These are phyloP conservation scores for Cryptocephalus moraei DNA, from an alignment of 2,888 invertebrate genomes.

Conservation along the genomic window DNA sequence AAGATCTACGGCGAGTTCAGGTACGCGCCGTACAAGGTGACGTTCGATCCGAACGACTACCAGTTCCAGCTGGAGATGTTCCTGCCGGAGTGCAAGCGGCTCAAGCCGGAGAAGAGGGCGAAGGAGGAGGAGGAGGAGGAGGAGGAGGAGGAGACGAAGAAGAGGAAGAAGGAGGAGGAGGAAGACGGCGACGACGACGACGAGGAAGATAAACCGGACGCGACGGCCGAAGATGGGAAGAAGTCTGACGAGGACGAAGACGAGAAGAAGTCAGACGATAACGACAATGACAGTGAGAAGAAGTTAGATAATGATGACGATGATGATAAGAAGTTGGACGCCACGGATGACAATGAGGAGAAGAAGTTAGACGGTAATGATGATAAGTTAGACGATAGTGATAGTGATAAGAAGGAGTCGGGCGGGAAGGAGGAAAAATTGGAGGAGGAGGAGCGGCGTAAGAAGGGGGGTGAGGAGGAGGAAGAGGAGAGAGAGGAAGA, in stretches of 20 bases:
- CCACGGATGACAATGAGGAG: conserved; percentile 1
- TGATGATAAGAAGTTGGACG: neutral
- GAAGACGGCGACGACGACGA: neutral
- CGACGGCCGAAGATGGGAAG: neutral
- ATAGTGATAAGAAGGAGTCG: conserved; percentile 1
- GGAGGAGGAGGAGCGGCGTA: too few species aligned
- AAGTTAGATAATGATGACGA: neutral
- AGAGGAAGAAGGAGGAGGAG: neutral
- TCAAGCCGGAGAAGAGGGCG: conserved; percentile 1
- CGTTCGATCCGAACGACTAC: conserved; percentile 53
- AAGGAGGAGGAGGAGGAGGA: conserved; percentile 1
- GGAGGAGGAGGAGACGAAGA: neutral
- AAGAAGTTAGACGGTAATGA: conserved; percentile 3
- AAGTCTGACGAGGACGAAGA: conserved; percentile 5
- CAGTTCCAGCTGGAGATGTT: conserved; percentile 53
- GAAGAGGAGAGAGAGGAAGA: neutral
- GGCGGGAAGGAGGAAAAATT: conserved; percentile 7
- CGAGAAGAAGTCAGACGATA: neutral
- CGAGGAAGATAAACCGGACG: neutral
- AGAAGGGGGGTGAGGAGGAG: too few species aligned
- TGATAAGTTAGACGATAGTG: conserved; percentile 2
- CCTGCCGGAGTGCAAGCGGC: conserved; percentile 40
- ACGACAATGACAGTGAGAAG: neutral
- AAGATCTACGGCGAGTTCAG: conserved; percentile 61
- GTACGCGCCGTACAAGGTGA: conserved; percentile 61